Base-by-base conservation (phyloP, 2,797 vertebrate species). In the Falco columbarius region DNA sequence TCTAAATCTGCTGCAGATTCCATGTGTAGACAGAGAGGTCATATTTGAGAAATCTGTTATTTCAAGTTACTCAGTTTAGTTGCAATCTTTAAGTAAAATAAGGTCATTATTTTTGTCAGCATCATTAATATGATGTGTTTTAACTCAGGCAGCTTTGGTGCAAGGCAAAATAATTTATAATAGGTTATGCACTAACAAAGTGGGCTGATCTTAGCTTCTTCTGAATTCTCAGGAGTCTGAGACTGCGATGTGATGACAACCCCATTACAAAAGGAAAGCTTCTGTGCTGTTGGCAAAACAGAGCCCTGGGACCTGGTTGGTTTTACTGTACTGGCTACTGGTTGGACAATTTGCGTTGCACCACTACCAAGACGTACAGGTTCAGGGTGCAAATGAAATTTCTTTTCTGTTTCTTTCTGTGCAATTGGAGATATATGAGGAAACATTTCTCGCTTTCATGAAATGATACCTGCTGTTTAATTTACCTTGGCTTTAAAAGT, bases 401-500 rank as follows among this genome's bases (percentile, higher is more conserved):
- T n/a, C 51, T 67, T 38, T 66, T 36, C 49, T 68, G 15, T 7
- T 52, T 66, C 55, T 63, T 88, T 24, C 42, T 77, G 52, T 59
- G 36, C 34, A 14, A 3, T 47, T 54, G 27, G 32, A 77, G 46
- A 24, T 26, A 3, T 3, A 14, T 2, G 11, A 36, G 42, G 52
- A 86, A 77, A 52, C 11, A 19, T 65, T 85, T 89, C 40, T 59
- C 2, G 0, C 54, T 91, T 89, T 19, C 15, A 27, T 70, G 44
- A 21, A 63, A 4, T 52, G 77, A 61, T 74, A 52, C 47, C 81
- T 87, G 77, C 68, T 93, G 70, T 72, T 90, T 73, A 34, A 84
- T 91, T 95, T 94, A 30, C 67, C 29, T 80, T 89, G 86, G 44
- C 67, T 87, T 71, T 85, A 67, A 16, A 77, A 56, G 23, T 73